phyloP scores from a whole-genome alignment of 2,888 invertebrate genomes.

The Pomacea canaliculata region DNA sequence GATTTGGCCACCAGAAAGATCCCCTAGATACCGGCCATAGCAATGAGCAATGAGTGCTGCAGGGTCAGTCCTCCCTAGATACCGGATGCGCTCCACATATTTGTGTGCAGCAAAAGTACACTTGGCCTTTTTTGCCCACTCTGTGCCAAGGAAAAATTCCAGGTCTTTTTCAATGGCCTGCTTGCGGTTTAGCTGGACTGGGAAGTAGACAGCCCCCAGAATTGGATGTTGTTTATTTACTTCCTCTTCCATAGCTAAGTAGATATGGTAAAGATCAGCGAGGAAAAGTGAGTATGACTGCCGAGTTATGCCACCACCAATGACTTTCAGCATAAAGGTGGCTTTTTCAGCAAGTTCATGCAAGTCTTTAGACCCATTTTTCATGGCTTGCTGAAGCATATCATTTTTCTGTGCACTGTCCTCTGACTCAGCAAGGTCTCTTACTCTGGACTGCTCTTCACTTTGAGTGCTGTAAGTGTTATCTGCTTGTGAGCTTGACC shows the following conservation, averaged over 20 bases:
- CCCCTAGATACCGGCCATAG: slow-evolving; percentile 49
- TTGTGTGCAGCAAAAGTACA: slow-evolving; percentile 29
- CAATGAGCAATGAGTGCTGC: slow-evolving; percentile 36
- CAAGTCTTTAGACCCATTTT: slow-evolving; percentile 26
- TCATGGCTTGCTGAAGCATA: slow-evolving; percentile 13
- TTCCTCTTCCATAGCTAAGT: slow-evolving; percentile 39
- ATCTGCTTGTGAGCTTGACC: no score
- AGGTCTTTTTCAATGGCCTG: slow-evolving; percentile 41
- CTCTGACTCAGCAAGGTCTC: no score
- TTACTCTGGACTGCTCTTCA: no score
- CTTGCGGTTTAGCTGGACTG: slow-evolving; percentile 32
- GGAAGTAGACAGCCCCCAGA: slow-evolving; percentile 27
- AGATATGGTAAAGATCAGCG: slow-evolving; percentile 44
- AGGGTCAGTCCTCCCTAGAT: slow-evolving; percentile 30
- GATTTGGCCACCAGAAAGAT: slow-evolving; percentile 49
- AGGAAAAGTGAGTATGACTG: slow-evolving; percentile 31
- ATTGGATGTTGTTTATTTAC: slow-evolving; percentile 29
- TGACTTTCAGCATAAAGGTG: slow-evolving; percentile 17
- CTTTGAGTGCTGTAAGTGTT: no score
- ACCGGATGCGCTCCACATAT: slow-evolving; percentile 38
- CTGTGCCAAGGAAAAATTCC: slow-evolving; percentile 37
- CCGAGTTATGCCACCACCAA: slow-evolving; percentile 14
- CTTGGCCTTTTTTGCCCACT: slow-evolving; percentile 34
- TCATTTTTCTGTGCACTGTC: not conserved
- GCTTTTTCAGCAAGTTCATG: slow-evolving; percentile 34